Evolutionary conservation across 2,797 vertebrate species (phyloP), one percentile per base, ranked within the genome.

Genomic region (Salmo trutta): DNA sequence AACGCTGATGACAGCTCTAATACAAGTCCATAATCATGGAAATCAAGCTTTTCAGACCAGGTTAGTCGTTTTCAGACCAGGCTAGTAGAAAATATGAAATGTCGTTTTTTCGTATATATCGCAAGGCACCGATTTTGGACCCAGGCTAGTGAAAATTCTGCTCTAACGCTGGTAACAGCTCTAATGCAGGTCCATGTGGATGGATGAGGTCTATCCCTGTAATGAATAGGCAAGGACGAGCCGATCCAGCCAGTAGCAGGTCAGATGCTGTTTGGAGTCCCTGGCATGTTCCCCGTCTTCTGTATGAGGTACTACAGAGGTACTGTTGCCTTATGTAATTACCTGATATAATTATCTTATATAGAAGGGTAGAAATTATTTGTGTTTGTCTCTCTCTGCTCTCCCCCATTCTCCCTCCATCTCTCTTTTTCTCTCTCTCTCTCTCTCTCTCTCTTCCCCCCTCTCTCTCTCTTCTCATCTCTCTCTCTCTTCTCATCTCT

Each of bases 321-420:
- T 88, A 88, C 80, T 84, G 82, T 83, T 86, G 82, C 89, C 87
- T 88, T 88, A 87, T 90, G 88, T 90, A 90, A 92, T 88, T 88
- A 88, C 86, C 84, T 80, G 83, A 76, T 89, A 86, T 86, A 82
- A 87, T 88, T 87, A 84, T 79, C 88, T 84, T 77, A 79, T 82
- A 75, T 74, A 52, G 24, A 4, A 4, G 56, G 52, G 66, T 36
- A 29, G 6, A 53, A 6, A 24, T 64, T 21, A 24, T 16, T 54
- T 17, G 47, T 47, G 75, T 27, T 21, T 56, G 51, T 59, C 31
- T 76, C 29, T 54, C 53, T 52, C 10, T n/a, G 82, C 85, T 86
- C 75, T 76, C 87, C 93, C 92, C 93, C 93, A 94, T 94, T 16
- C 8, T 66, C 24, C 5, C n/a, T 31, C 19, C 14, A 15, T 17